phyloP scores from a whole-genome alignment of 1,140 invertebrate species.

The Gonatopus flavifemur region DNA sequence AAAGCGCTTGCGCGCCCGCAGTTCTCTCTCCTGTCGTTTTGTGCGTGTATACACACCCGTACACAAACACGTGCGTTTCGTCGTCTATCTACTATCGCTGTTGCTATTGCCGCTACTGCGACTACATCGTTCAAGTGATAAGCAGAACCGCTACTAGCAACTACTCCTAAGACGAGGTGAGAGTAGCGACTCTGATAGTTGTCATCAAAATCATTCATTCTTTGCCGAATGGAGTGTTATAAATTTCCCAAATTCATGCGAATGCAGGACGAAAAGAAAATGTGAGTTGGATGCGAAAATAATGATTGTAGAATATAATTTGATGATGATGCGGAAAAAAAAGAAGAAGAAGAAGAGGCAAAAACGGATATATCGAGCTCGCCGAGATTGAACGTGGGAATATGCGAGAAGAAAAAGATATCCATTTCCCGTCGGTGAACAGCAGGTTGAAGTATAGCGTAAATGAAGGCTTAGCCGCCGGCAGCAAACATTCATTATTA shows the following conservation, averaged over 20 bases:
- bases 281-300: conserved; percentile 11
- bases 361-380: too few relatives aligned
- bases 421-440: conserved; percentile 4
- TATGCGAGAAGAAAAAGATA: conserved; percentile 20
- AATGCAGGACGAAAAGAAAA: too few relatives aligned
- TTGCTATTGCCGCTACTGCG: too few relatives aligned
- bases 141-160: too few relatives aligned
- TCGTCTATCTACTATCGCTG: too few relatives aligned
- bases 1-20: conserved; percentile 57
- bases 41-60: conserved; percentile 6
- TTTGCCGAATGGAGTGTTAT: too few relatives aligned
- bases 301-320: conserved; percentile 5
- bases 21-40: too few relatives aligned
- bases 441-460: conserved; percentile 28
- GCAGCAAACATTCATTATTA: conserved; percentile 48
- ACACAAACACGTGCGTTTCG: neutral
- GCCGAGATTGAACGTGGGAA: conserved; percentile 4
- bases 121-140: too few relatives aligned
- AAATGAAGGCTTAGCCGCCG: conserved; percentile 39
- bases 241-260: too few relatives aligned
- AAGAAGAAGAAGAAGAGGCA: conserved; percentile 3
- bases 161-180: too few relatives aligned
- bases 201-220: too few relatives aligned
- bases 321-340: neutral
- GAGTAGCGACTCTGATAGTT: too few relatives aligned